These are phyloP conservation scores for Drosophila ironensis DNA, from an alignment of 1,140 invertebrate species.

Conservation along the genomic window DNA sequence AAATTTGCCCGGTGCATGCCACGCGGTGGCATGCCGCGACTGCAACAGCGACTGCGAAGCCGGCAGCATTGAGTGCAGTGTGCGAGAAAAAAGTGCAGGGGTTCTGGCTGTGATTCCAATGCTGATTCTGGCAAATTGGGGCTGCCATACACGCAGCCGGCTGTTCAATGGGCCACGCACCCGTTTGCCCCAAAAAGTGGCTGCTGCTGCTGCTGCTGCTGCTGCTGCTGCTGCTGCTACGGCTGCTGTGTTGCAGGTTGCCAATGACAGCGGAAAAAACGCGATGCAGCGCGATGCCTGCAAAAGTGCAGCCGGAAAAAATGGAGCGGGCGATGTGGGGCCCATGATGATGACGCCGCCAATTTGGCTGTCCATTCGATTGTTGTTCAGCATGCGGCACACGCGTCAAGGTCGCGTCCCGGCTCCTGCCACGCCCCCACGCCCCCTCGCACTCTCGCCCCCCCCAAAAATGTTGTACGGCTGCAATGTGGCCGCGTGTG, in stretches of 20 bases:
- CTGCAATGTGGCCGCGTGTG: conserved; percentile 8
- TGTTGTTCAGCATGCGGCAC: conserved; percentile 72
- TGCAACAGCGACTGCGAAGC: conserved; percentile 5
- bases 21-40: background rate
- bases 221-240: conserved; percentile 7
- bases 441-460: background rate
- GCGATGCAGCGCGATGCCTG: conserved; percentile 29
- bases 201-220: conserved; percentile 8
- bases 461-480: conserved; percentile 21
- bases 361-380: conserved; percentile 73
- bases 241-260: conserved; percentile 49
- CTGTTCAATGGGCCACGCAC: conserved; percentile 73
- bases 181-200: conserved; percentile 41
- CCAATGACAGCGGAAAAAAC: conserved; percentile 42
- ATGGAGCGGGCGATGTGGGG: conserved; percentile 15
- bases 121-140: conserved; percentile 15
- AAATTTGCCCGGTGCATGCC: conserved; percentile 55
- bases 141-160: conserved; percentile 54
- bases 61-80: conserved; percentile 15
- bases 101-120: background rate
- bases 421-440: conserved; percentile 14
- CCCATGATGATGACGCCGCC: conserved; percentile 59
- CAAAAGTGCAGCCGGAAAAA: conserved; percentile 38
- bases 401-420: conserved; percentile 65
- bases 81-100: conserved; percentile 8